A percentile compares a stretch with the other conserved stretches of the same genome.
Evolutionary conservation across 2,113 vertebrate genomes (phyloP).

Genomic region (Corydoras maculifer): DNA sequence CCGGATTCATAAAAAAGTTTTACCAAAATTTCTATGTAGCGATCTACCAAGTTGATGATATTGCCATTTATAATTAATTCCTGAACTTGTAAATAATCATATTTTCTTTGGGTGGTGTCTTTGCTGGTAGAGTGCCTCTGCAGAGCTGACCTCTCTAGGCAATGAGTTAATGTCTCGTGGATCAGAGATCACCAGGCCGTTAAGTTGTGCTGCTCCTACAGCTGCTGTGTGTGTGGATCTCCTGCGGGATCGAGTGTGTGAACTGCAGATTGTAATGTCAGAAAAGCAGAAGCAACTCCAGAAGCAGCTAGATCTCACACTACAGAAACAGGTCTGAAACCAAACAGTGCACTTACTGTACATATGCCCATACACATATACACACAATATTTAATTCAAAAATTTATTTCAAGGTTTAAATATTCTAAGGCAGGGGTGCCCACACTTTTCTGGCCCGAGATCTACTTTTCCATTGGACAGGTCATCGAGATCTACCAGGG

Average conservation of each 20-base stretch:
- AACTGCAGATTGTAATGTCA: constrained; percentile 53
- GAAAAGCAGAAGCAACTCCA: constrained; percentile 66
- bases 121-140: constrained; percentile 67
- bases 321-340: constrained; percentile 63
- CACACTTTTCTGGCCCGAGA: no score
- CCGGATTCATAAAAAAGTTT: no score
- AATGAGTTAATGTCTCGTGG: constrained; percentile 66
- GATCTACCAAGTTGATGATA: no score
- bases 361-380: constrained; percentile 8
- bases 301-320: constrained; percentile 60
- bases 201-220: constrained; percentile 45
- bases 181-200: constrained; percentile 58
- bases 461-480: no score
- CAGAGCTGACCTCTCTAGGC: constrained; percentile 64
- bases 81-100: no score
- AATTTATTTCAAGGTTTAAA: no score
- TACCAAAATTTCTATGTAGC: no score
- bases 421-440: no score
- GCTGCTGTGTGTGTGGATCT: constrained; percentile 65
- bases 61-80: no score
- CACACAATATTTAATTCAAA: background rate
- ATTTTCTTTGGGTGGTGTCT: background rate
- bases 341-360: background rate
- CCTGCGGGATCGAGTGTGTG: constrained; percentile 59
- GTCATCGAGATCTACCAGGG: no score